Base-by-base conservation (phyloP, 2,888 invertebrate genomes). In the Heliconius aoede region DNA sequence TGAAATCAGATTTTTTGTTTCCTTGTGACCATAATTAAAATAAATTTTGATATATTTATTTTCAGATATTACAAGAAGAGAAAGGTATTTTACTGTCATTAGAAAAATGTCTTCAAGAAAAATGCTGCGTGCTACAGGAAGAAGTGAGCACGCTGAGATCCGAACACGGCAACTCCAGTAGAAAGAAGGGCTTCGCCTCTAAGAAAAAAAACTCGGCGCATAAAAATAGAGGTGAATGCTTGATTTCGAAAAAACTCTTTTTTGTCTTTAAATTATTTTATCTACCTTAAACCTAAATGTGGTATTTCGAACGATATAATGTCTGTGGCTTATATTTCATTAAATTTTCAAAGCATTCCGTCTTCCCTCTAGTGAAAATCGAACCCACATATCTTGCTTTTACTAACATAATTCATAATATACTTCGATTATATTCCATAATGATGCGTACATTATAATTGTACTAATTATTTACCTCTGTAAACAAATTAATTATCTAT, bases 21-120 rank as follows among this genome's bases (percentile, higher is more conserved):
- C 18, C 46, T 46, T 21, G 18, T 1, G 46, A 46, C 7, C 5
- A 46, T 18, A 18, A 21, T 5, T 32, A 30, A 32, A 32, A 1
- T 11, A 64, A 21, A 64, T n/a, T 1, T 30, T 64, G 1, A 28
- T 15, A 64, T 67, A 30, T 5, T 77, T 67, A 30, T 5, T 77
- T 88, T 32, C 86, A 97, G 96, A 96, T 97, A 83, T 91, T 97
- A 77, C 97, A 97, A 91, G 97, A 97, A 89, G 97, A 97, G 86
- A 97, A 97, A 86, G 95, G 96, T 1, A 96, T 97, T 72, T 91
- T 97, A 64, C 92, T 96, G 46, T 97, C 97, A 0, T 91, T 97
- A 87, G 97, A 97, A 84, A 96, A 97, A 82, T 96, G 97, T 76
- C 90, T 97, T 55, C 97, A 97, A 84, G 97, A 97, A 81, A 95